Base-by-base conservation (phyloP, 2,888 invertebrate species). In the Lycaena phlaeas region DNA sequence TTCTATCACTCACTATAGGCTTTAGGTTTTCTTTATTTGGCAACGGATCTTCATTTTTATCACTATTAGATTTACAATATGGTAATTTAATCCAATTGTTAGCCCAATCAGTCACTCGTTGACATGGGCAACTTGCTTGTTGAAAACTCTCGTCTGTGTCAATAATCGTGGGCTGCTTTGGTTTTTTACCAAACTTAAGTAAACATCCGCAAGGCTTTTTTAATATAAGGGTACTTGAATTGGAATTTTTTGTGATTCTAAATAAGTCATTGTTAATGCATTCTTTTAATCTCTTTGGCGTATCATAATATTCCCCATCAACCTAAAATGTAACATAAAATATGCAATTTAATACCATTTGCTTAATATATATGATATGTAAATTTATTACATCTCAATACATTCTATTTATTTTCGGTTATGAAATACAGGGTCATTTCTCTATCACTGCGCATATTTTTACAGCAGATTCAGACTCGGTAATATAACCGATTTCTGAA, bases 121-220 rank as follows among this genome's bases (percentile, higher is more conserved):
- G 86, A 56, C 89, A 89, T 0, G 88, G 87, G 50, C 89, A 89
- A 30, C 68, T 78, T 1, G 64, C 60, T 0, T 70, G 65, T 49
- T 65, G 63, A 5, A 72, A 56, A 41, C 51, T 62, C 41, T 81
- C 82, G 12, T 78, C 81, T 1, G 66, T 50, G 36, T 77, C 75
- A 42, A 85, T 40, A 42, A 85, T 61, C 39, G 68, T 61, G 22
- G 82, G 73, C 45, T 60, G 68, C 39, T 58, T 60, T 45, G 61
- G 51, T 46, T 67, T 69, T 48, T 70, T 72, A 1, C 81, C 77
- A 38, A 87, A 68, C 53, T 85, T 87, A 0, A 90, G 70, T 14
- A 91, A 85, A 63, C 91, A 92, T 6, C 91, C 91, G 54, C 91
- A 91, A 6, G 90, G 89, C 50, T 90, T 88, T 52, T 87, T 88